Evolutionary conservation across 2,113 vertebrate species (phyloP).

Genomic region (Xerus inauris): DNA sequence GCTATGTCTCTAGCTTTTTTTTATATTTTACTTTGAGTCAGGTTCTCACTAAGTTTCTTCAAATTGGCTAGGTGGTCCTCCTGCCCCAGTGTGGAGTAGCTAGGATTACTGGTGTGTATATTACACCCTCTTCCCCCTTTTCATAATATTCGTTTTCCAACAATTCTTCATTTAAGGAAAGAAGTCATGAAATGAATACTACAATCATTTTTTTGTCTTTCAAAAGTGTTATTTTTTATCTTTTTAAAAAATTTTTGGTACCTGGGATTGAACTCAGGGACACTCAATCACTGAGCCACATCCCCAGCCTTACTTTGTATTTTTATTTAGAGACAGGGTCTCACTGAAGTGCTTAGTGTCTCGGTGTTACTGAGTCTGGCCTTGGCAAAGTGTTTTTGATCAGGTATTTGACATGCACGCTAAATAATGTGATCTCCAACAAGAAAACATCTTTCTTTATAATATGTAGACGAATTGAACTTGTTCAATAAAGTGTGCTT

Average conservation of each 20-base stretch:
- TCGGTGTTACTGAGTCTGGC: too few species aligned
- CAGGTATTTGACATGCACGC: not conserved
- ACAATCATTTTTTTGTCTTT: not conserved
- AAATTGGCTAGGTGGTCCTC: too few species aligned
- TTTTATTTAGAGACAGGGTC: too few species aligned
- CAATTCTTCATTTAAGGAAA: not conserved
- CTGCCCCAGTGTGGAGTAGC: not conserved
- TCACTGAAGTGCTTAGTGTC: too few species aligned
- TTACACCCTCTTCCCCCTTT: accelerated
- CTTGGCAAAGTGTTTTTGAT: not conserved
- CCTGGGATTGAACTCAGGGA: too few species aligned
- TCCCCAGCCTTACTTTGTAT: too few species aligned
- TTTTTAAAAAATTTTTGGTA: too few species aligned
- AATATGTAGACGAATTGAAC: not conserved
- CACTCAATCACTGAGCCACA: too few species aligned
- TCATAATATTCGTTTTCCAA: not conserved
- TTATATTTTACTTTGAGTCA: too few species aligned
- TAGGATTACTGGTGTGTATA: too few species aligned
- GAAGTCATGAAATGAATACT: not conserved
- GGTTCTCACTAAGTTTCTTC: too few species aligned
- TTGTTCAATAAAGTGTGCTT: not conserved
- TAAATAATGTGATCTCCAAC: not conserved
- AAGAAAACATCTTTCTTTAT: not conserved
- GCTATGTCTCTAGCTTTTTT: too few species aligned
- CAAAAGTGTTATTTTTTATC: not conserved